Percentiles rank a stretch among this genome's conserved stretches.
These are phyloP conservation scores for Paratilapia polleni DNA, from an alignment of 2,113 vertebrate genomes.

Conservation along the genomic window DNA sequence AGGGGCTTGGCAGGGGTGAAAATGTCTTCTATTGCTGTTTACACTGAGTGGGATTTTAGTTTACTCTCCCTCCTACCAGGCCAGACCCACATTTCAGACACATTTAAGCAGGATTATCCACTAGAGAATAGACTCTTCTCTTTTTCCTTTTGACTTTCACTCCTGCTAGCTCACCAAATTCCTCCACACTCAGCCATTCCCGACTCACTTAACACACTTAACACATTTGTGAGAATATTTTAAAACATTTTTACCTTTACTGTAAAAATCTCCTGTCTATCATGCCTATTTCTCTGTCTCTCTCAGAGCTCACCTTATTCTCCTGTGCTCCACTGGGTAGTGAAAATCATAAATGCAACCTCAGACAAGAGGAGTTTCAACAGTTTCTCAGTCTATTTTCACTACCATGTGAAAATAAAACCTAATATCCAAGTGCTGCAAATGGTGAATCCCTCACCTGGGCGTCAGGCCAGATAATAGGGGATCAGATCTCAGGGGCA, in stretches of 20 bases:
- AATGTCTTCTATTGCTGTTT: neutral
- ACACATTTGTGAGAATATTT: constrained; percentile 72
- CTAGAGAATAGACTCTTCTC: neutral
- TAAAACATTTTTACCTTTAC: constrained; percentile 65
- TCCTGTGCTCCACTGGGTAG: neutral
- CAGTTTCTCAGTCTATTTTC: constrained; percentile 22
- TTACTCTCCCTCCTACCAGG: neutral
- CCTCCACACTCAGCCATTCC: constrained; percentile 44
- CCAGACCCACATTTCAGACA: neutral
- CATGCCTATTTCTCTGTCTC: neutral
- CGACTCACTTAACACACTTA: constrained; percentile 57
- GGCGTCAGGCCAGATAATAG: constrained; percentile 30
- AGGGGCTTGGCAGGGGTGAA: neutral
- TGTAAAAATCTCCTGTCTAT: constrained; percentile 11
- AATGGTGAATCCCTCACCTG: constrained; percentile 14
- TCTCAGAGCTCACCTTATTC: neutral
- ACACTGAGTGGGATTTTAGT: neutral
- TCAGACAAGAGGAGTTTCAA: neutral
- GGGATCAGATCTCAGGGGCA: constrained; percentile 9
- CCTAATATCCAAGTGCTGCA: constrained; percentile 35
- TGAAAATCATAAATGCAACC: neutral
- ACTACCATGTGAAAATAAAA: constrained; percentile 41
- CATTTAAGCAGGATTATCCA: constrained; percentile 19
- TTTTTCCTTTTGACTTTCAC: constrained; percentile 38
- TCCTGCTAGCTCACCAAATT: constrained; percentile 63